Base-by-base conservation (phyloP, 2,797 vertebrate species). In the Acridotheres tristis region DNA sequence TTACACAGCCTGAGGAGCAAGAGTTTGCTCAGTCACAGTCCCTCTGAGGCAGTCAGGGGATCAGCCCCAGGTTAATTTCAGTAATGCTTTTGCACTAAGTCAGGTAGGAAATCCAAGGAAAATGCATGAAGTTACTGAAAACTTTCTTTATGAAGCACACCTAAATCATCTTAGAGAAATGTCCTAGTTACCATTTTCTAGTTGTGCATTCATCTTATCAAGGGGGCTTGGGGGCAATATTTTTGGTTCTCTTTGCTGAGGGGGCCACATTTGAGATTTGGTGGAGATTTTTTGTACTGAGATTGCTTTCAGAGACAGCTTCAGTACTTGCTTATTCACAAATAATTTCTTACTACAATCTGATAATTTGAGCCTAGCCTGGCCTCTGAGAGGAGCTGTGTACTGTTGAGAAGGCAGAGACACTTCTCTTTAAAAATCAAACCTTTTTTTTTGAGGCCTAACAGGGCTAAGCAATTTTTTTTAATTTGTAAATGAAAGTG, bases 401-500 rank as follows among this genome's bases (percentile, higher is more conserved):
- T 34, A 42, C 43, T 53, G 13, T 9, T 59, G 50, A 45, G 13
- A 84, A 88, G 72, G 9, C 19, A 69, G 40, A 63, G 16, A 72
- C 30, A 8, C 6, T 54, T 40, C 17, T 53, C 34, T 67, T 34
- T 20, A 48, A 50, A 80, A 73, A 68, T 17, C 23, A 65, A 72
- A 45, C 15, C 10, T 18, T 26, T 53, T 42, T 42, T 34, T 58
- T 11, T 0, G 0, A 87, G 65, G 21, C 7, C 19, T 40, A 50
- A 30, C 18, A 66, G 12, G 23, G 21, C 13, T 38, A 55, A 27
- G 17, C 26, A 12, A 14, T 30, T 2, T 25, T 40, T 42, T 51
- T 61, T 53, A 16, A 51, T 23, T 40, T 54, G 1, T 36, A 74
- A n/a, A 13, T 66, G 38, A 42, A 71, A 85, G 34, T 1, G 15